A percentile compares a stretch with the other conserved stretches of the same genome.
Evolutionary conservation across 1,140 invertebrate genomes (phyloP).

Genomic region (Telenomus remus): DNA sequence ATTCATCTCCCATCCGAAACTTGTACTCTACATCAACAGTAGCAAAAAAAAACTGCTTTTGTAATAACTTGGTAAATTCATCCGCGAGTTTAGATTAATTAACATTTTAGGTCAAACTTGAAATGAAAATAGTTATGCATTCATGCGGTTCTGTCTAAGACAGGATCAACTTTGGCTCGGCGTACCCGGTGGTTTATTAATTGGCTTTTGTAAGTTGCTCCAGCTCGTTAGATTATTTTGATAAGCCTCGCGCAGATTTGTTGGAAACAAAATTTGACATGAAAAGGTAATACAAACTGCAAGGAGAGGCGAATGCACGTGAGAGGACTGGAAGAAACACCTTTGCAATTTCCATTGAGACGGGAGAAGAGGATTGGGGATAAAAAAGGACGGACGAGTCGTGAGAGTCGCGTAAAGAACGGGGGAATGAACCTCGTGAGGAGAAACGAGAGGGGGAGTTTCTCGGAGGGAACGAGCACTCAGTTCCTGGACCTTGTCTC

Average conservation of each 20-base stretch:
- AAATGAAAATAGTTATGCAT: slow-evolving; percentile 4
- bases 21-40: too few species aligned
- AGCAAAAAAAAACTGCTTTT: background rate
- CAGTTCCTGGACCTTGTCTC: slow-evolving; percentile 58
- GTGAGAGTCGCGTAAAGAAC: slow-evolving; percentile 23
- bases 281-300: background rate
- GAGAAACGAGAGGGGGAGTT: slow-evolving; percentile 41
- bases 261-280: background rate
- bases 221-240: too few species aligned
- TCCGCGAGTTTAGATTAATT: background rate
- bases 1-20: too few species aligned
- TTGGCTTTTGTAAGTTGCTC: too few species aligned
- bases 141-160: background rate
- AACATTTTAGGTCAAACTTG: slow-evolving; percentile 5
- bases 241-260: too few species aligned
- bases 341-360: background rate
- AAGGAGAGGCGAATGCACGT: background rate
- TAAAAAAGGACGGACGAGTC: slow-evolving; percentile 23
- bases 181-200: background rate
- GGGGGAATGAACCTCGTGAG: slow-evolving; percentile 47
- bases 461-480: slow-evolving; percentile 53
- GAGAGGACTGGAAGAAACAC: background rate
- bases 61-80: background rate
- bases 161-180: background rate
- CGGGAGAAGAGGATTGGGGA: slow-evolving; percentile 1